Evolutionary conservation across 2,888 invertebrate genomes (phyloP).

Genomic region (Drosophila setosimentum): DNA sequence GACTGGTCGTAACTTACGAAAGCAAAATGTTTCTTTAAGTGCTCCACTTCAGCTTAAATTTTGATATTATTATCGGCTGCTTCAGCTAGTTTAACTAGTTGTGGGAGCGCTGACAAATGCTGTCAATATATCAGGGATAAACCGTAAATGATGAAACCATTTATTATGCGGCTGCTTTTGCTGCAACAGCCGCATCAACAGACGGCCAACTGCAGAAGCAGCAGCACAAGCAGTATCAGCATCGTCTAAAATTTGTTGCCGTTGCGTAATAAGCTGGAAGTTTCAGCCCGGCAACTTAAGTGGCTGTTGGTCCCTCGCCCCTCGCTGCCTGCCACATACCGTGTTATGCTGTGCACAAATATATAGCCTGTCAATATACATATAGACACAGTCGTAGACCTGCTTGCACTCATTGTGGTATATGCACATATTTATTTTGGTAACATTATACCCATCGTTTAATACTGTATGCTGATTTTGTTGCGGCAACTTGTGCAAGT

Average conservation of each 20-base stretch:
- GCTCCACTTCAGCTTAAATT: constrained; percentile 18
- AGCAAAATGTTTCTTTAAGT: constrained; percentile 50
- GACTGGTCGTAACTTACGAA: constrained; percentile 18
- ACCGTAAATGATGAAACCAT: constrained; percentile 74
- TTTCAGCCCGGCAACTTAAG: constrained; percentile 57
- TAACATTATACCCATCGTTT: constrained; percentile 69
- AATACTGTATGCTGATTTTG: constrained; percentile 76
- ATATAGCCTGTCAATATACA: constrained; percentile 1
- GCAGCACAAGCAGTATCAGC: constrained; percentile 5
- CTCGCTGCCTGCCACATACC: constrained; percentile 17
- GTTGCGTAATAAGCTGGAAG: constrained; percentile 65
- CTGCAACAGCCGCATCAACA: constrained; percentile 28
- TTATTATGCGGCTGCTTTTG: constrained; percentile 62
- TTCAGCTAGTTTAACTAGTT: constrained; percentile 21
- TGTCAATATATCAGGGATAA: constrained; percentile 73
- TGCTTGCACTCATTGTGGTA: constrained; percentile 16
- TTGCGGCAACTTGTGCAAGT: constrained; percentile 49
- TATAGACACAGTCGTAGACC: constrained; percentile 9
- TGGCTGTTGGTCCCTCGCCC: constrained; percentile 61
- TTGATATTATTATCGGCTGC: constrained; percentile 12
- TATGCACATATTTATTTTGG: constrained; percentile 60
- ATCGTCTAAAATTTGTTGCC: constrained; percentile 33
- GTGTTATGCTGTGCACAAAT: constrained; percentile 21
- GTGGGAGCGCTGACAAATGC: constrained; percentile 68
- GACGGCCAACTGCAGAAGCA: background rate